A percentile compares a stretch with the other conserved stretches of the same genome.
Conservation (phyloP, 2,113 vertebrate species). For the Aix galericulata region DNA sequence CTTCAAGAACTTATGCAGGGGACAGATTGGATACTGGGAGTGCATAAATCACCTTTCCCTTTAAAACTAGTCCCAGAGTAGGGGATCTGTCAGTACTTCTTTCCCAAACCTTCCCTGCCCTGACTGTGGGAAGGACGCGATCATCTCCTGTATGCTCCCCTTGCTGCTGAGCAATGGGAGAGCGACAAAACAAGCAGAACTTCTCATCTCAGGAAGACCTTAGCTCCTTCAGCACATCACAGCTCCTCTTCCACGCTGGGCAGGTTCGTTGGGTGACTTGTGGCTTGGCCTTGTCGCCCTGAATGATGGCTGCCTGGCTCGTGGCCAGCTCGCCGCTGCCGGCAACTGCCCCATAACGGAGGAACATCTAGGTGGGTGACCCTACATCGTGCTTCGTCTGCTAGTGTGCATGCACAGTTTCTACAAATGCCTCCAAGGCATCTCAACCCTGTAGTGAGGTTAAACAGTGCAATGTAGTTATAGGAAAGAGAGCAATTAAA, state of each 20-base stretch:
- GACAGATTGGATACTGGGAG: background rate
- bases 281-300: background rate
- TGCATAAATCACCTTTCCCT: background rate
- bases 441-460: background rate
- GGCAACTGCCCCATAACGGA: fast-evolving
- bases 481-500: background rate
- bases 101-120: background rate
- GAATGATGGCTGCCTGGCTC: background rate
- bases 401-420: background rate
- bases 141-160: background rate
- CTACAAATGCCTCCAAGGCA: background rate
- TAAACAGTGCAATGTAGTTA: background rate
- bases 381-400: background rate
- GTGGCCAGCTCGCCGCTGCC: fast-evolving
- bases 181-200: background rate
- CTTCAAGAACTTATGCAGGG: background rate
- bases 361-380: background rate
- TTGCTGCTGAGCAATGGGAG: background rate
- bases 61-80: background rate
- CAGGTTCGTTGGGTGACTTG: background rate
- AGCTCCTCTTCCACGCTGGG: background rate
- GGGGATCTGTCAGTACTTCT: background rate
- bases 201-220: background rate
- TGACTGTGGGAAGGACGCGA: background rate
- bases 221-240: background rate